Evolutionary conservation across 2,797 vertebrate species (phyloP).

Genomic region (Tamandua tetradactyla): DNA sequence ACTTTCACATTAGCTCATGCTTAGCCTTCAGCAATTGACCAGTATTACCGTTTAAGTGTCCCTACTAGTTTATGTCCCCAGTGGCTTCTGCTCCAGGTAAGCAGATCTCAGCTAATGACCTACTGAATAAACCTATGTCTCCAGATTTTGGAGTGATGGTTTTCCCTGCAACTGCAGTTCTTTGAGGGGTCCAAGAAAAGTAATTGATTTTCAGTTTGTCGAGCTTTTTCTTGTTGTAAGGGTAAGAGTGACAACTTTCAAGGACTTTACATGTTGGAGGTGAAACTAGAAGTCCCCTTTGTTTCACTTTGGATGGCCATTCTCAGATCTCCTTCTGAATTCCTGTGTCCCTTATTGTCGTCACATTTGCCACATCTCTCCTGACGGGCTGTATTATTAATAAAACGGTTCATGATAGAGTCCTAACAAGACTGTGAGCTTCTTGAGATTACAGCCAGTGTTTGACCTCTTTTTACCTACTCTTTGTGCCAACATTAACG

Average conservation of each 20-base stretch:
- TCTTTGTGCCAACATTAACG: neutral
- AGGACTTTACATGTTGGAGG: neutral
- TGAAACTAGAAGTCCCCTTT: neutral
- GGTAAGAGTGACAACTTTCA: neutral
- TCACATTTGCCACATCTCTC: neutral
- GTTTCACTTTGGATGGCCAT: neutral
- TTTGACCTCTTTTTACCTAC: neutral
- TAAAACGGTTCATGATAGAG: neutral
- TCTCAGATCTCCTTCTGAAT: neutral
- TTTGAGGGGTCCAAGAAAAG: neutral
- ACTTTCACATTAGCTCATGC: neutral
- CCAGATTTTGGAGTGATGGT: neutral
- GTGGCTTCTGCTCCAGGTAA: neutral
- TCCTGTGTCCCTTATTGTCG: neutral
- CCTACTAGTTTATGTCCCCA: neutral
- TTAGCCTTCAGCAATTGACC: neutral
- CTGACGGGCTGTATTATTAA: neutral
- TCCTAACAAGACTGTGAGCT: neutral
- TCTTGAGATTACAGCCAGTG: neutral
- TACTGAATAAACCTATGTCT: neutral
- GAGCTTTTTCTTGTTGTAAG: neutral
- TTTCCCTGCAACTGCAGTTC: neutral
- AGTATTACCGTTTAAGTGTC: neutral
- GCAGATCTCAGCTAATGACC: neutral
- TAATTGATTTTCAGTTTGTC: neutral